Percentiles rank a stretch among this genome's conserved stretches.
phyloP scores from a whole-genome alignment of 2,888 invertebrate genomes.

The Cistogaster globosa region DNA sequence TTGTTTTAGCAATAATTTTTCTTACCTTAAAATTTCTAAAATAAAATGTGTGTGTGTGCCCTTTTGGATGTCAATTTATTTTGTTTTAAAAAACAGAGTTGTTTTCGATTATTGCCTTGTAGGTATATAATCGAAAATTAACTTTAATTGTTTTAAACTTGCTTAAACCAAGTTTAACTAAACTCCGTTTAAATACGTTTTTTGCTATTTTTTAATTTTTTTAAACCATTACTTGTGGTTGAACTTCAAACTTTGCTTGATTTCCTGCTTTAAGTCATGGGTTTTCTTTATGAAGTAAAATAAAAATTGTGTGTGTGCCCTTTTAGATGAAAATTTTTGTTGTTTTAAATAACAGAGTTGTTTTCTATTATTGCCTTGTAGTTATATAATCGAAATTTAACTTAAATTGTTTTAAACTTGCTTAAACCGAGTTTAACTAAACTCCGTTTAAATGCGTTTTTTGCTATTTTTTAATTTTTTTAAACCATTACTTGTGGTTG shows the following conservation, averaged over 20 bases:
- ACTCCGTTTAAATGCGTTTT: background rate
- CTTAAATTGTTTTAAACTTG: background rate
- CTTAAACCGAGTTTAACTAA: slow-evolving; percentile 20
- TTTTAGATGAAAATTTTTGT: no score
- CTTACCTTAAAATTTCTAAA: no score
- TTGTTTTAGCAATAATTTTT: no score
- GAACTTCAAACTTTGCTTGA: background rate
- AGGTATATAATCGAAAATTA: background rate
- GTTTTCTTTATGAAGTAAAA: no score
- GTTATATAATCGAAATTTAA: background rate
- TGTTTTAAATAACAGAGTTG: no score
- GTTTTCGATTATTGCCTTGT: no score
- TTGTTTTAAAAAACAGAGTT: no score
- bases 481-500: background rate
- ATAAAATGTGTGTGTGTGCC: no score
- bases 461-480: background rate
- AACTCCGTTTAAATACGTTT: background rate
- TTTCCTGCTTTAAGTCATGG: background rate
- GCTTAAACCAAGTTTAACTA: slow-evolving; percentile 12
- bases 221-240: background rate
- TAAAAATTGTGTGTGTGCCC: no score
- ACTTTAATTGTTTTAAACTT: background rate
- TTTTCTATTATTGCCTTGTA: no score
- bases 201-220: background rate
- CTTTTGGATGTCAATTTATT: no score